These are phyloP conservation scores for Stomatorhinus walkeri DNA, from an alignment of 2,797 vertebrate genomes.

Conservation along the genomic window DNA sequence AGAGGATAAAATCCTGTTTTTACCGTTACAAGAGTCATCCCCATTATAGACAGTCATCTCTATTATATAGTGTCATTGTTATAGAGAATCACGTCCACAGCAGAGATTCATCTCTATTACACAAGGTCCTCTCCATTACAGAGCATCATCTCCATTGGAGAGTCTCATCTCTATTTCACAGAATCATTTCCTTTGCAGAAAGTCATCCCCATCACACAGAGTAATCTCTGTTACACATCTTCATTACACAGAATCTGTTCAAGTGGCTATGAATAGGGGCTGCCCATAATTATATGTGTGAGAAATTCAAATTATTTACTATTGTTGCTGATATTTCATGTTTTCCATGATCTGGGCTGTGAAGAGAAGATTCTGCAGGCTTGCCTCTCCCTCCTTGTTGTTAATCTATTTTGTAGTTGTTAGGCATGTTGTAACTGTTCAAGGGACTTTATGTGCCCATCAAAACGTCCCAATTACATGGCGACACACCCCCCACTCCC, in stretches of 20 bases:
- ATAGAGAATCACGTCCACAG: background rate
- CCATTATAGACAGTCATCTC: background rate
- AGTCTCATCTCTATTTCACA: background rate
- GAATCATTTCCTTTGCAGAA: background rate
- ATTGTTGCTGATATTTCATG: background rate
- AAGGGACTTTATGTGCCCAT: background rate
- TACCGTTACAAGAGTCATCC: background rate
- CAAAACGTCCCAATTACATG: background rate
- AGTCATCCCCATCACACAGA: background rate
- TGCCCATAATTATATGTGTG: background rate
- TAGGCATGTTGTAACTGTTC: background rate
- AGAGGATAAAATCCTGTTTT: background rate
- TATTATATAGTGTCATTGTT: background rate
- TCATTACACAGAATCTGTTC: background rate
- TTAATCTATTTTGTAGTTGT: background rate
- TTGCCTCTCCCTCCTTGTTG: background rate
- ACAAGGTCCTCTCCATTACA: background rate
- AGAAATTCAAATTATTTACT: background rate
- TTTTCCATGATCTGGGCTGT: background rate
- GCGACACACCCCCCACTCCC: background rate
- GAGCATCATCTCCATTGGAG: background rate
- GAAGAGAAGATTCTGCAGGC: background rate
- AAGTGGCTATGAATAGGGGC: background rate
- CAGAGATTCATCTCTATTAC: background rate
- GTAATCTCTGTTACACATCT: background rate